Percentiles rank a stretch among this genome's conserved stretches.
Evolutionary conservation across 2,797 vertebrate species (phyloP).

Genomic region (Sarcoramphus papa): DNA sequence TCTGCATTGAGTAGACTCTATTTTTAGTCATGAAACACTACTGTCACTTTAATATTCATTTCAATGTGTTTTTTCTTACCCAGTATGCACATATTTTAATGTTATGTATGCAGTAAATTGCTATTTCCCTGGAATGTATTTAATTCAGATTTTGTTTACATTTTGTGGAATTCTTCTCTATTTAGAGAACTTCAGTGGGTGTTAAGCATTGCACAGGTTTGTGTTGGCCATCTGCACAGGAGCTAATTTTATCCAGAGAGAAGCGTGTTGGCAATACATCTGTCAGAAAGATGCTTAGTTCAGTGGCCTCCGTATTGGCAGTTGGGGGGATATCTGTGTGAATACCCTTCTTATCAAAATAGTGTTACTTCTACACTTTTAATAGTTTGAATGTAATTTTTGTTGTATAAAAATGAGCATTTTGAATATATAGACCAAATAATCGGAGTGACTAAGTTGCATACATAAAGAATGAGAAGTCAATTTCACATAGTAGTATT

Average conservation of each 20-base stretch:
- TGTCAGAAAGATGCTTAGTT: not conserved
- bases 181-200: not conserved
- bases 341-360: not conserved
- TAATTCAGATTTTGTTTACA: not conserved
- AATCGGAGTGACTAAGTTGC: not conserved
- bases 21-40: not conserved
- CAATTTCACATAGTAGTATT: not conserved
- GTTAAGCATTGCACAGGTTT: not conserved
- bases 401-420: not conserved
- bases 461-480: not conserved
- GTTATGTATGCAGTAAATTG: not conserved
- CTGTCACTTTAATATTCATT: not conserved
- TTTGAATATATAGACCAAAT: not conserved
- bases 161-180: not conserved
- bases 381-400: not conserved
- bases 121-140: not conserved
- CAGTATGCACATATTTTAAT: not conserved
- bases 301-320: not conserved
- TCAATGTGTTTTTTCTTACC: not conserved
- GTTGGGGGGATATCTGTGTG: not conserved
- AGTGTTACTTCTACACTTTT: not conserved
- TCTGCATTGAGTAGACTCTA: accelerated
- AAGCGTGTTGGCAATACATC: not conserved
- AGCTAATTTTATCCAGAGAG: not conserved
- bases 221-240: not conserved